These are phyloP conservation scores for Psilanteris sp. DNA, from an alignment of 1,140 invertebrate species.

Conservation along the genomic window DNA sequence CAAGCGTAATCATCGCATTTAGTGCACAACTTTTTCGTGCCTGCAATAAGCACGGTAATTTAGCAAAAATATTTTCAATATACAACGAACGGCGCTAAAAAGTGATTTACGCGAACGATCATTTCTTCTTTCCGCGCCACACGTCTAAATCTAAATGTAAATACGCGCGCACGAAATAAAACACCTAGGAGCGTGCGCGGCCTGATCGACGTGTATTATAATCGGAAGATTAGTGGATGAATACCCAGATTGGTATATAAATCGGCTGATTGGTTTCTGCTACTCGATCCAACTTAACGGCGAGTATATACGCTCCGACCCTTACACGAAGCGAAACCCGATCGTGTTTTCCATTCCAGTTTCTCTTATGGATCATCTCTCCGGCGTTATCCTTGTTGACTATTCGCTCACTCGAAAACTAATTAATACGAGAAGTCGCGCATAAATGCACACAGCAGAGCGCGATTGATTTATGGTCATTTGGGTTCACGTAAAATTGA, in stretches of 20 bases:
- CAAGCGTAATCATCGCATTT: conserved; percentile 31
- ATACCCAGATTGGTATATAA: conserved; percentile 71
- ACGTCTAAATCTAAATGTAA: conserved; percentile 15
- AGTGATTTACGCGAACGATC: conserved; percentile 2
- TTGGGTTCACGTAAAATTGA: conserved; percentile 28
- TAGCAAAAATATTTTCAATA: conserved; percentile 4
- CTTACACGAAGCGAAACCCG: conserved; percentile 42
- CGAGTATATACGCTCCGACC: conserved; percentile 26
- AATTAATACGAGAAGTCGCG: conserved; percentile 62
- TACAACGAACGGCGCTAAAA: conserved; percentile 1
- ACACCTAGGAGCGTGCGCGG: conserved; percentile 13
- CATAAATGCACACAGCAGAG: conserved; percentile 47
- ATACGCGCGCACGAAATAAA: conserved; percentile 27
- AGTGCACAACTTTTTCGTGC: conserved; percentile 16
- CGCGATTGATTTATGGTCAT: conserved; percentile 41
- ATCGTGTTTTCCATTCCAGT: conserved; percentile 65
- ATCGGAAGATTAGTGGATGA: conserved; percentile 69
- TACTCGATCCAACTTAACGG: conserved; percentile 69
- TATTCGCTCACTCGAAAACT: conserved; percentile 63
- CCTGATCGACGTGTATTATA: conserved; percentile 68
- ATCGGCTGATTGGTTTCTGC: conserved; percentile 74
- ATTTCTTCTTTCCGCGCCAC: not conserved
- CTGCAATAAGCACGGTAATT: conserved; percentile 10
- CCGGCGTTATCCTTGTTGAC: conserved; percentile 40
- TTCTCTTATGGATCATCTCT: conserved; percentile 44